A percentile compares a stretch with the other conserved stretches of the same genome.
Evolutionary conservation across 2,888 invertebrate species (phyloP).

Genomic region (Epistrophella euchroma): DNA sequence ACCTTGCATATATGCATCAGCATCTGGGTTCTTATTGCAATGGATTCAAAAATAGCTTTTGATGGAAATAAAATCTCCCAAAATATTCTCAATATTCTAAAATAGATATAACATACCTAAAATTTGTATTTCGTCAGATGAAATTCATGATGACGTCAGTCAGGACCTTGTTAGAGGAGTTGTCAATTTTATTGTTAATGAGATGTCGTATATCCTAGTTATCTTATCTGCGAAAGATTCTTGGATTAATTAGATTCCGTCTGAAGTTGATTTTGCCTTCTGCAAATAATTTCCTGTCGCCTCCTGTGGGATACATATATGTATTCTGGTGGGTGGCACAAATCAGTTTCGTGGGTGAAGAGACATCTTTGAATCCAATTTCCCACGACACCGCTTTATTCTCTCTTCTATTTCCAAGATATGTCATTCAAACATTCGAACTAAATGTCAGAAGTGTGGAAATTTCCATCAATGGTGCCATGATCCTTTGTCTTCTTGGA

Average conservation of each 20-base stretch:
- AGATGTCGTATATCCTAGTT: neutral
- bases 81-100: neutral
- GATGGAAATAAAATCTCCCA: slow-evolving; percentile 1
- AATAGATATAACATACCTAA: neutral
- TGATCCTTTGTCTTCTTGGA: slow-evolving; percentile 3
- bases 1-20: slow-evolving; percentile 1
- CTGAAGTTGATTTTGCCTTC: slow-evolving; percentile 8
- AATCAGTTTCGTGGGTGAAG: neutral
- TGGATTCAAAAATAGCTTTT: neutral
- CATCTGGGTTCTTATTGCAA: slow-evolving; percentile 6
- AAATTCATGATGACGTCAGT: slow-evolving; percentile 7
- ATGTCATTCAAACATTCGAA: slow-evolving; percentile 10
- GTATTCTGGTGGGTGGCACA: neutral
- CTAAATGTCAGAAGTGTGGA: slow-evolving; percentile 8
- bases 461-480: neutral
- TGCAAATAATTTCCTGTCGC: neutral
- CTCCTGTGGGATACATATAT: neutral
- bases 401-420: neutral
- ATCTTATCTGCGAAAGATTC: neutral
- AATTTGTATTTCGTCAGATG: neutral
- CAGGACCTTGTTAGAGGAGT: neutral
- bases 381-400: slow-evolving; percentile 1
- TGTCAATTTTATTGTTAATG: neutral
- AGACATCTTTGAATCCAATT: slow-evolving; percentile 6
- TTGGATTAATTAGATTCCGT: slow-evolving; percentile 1